These are phyloP conservation scores for Dryobota labecula DNA, from an alignment of 2,888 invertebrate genomes.

Conservation along the genomic window DNA sequence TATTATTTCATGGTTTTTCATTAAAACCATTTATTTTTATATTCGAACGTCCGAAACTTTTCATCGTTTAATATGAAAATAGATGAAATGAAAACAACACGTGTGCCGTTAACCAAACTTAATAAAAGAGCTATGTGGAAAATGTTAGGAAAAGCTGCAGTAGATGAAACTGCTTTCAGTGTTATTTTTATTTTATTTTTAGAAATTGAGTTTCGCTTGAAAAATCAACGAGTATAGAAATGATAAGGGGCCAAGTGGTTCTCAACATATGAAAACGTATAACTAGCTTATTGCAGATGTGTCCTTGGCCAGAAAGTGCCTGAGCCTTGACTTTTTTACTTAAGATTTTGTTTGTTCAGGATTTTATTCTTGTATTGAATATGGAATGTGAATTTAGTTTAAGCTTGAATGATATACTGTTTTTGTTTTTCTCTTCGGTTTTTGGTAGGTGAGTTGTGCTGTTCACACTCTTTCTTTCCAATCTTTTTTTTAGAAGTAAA, in stretches of 20 bases:
- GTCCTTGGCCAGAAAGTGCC: too few relatives aligned
- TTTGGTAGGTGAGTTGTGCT: too few relatives aligned
- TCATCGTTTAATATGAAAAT: slow-evolving; percentile 1
- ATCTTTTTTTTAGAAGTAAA: too few relatives aligned
- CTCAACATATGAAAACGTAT: background rate
- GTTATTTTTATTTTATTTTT: background rate
- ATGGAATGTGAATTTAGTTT: too few relatives aligned
- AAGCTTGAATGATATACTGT: too few relatives aligned
- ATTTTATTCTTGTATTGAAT: too few relatives aligned
- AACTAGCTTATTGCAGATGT: background rate
- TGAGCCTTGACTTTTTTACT: too few relatives aligned
- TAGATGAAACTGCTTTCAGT: background rate
- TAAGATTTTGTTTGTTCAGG: too few relatives aligned
- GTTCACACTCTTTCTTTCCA: too few relatives aligned
- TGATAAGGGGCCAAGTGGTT: background rate
- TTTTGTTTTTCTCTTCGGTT: too few relatives aligned
- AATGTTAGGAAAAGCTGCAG: slow-evolving; percentile 1
- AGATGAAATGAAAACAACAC: background rate
- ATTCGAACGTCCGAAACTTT: background rate
- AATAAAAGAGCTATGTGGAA: slow-evolving; percentile 7
- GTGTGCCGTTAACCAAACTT: background rate
- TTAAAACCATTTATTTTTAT: background rate
- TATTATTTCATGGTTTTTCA: background rate
- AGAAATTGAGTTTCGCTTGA: background rate
- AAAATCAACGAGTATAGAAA: background rate